phyloP scores from a whole-genome alignment of 92 coral and sea anemone genomes.

The Umimayanthus kanabou region DNA sequence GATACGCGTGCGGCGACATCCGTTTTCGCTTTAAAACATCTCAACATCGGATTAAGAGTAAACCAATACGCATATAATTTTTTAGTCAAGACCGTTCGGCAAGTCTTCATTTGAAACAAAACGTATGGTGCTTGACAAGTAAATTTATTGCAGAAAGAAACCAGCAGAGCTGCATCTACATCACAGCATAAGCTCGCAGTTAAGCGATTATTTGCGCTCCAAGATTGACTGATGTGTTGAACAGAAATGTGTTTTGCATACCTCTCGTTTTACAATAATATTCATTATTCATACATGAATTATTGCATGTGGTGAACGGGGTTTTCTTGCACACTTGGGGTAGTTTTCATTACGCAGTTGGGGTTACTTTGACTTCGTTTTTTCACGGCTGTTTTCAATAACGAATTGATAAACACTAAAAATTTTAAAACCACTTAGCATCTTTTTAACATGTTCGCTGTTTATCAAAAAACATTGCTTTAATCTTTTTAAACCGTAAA shows the following conservation, averaged over 20 bases:
- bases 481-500: slow-evolving; percentile 29
- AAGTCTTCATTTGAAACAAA: background rate
- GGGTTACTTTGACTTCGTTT: background rate
- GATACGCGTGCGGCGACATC: slow-evolving; percentile 39
- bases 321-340: background rate
- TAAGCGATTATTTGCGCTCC: background rate
- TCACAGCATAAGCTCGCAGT: slow-evolving; percentile 12
- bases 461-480: slow-evolving; percentile 27
- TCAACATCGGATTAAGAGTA: slow-evolving; percentile 2
- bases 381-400: background rate
- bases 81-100: background rate
- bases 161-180: background rate
- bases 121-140: background rate
- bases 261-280: background rate
- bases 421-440: background rate
- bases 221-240: slow-evolving; percentile 1
- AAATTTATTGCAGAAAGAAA: background rate
- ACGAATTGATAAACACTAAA: slow-evolving; percentile 18
- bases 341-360: background rate
- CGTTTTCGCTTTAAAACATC: slow-evolving; percentile 24
- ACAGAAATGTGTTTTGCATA: background rate
- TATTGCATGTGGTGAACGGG: background rate
- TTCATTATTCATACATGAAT: background rate
- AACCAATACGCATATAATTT: background rate
- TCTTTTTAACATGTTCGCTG: background rate